Evolutionary conservation across 2,113 vertebrate species (phyloP), one percentile per base, ranked within the genome.

Genomic region (Cynopterus brachyotis): DNA sequence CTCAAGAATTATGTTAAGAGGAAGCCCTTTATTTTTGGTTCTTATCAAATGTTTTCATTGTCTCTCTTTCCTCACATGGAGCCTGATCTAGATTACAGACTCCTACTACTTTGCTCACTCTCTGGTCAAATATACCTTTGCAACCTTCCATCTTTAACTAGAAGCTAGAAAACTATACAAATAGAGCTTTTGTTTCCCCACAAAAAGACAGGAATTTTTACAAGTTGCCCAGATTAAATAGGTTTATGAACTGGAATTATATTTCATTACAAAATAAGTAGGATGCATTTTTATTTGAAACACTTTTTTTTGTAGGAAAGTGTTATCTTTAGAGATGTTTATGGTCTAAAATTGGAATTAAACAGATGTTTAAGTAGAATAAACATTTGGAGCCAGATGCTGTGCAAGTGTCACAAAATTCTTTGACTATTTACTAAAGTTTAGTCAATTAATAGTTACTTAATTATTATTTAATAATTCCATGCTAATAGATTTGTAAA

Each of bases 181-280:
- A 6, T 37, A 86, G 11, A 79, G 11, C 10, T 79, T 81, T 75
- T 67, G 32, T 95, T 96, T 76, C 35, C 9, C 17, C n/a, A 76
- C n/a, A 26, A 82, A 55, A 53, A 95, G 45, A 76, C 7, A 88
- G 26, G 17, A 50, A 45, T 55, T 94, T 57, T 75, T 82, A 80
- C 42, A 67, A 26, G 62, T 82, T 26, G 32, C 62, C 8, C 92
- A 80, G 22, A 66, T 93, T 94, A 87, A 92, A 42, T 81, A 76
- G 24, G 15, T 55, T 89, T 84, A 64, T 95, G 53, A 64, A 4
- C 2, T 84, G 9, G 10, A 4, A 69, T 81, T 83, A 55, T 47
- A 94, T 86, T 80, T 96, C 24, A 90, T 32, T 64, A 28, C 6
- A 84, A 91, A 87, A 60, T 72, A 60, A 83, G 78, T 89, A 37